Evolutionary conservation across 1,140 invertebrate genomes (phyloP).

Genomic region (Daktulosphaira vitifoliae): DNA sequence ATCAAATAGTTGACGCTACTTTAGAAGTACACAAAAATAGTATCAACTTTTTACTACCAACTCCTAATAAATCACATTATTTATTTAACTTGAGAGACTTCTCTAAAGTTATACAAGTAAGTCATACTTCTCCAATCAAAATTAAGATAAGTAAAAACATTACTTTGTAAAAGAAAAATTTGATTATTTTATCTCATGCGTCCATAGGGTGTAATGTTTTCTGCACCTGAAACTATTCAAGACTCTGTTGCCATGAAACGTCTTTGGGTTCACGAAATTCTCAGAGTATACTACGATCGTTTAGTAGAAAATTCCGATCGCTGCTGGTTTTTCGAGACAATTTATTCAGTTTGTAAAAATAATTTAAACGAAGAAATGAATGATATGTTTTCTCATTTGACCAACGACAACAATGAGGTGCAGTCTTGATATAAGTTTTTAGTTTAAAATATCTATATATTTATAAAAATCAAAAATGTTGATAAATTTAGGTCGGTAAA

Average conservation of each 20-base stretch:
- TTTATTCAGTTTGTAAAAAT: slow-evolving; percentile 44
- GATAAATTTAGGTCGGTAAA: slow-evolving; percentile 45
- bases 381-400: slow-evolving; percentile 46
- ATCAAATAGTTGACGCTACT: slow-evolving; percentile 79
- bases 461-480: no score
- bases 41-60: slow-evolving; percentile 73
- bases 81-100: slow-evolving; percentile 92
- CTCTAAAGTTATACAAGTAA: slow-evolving; percentile 78
- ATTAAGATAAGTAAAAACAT: not conserved
- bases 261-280: slow-evolving; percentile 88
- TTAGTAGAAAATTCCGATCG: slow-evolving; percentile 73
- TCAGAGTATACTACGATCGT: slow-evolving; percentile 89
- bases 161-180: not conserved
- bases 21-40: slow-evolving; percentile 80
- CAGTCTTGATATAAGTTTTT: no score
- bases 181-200: slow-evolving; percentile 5
- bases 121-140: slow-evolving; percentile 26
- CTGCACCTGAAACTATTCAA: slow-evolving; percentile 84
- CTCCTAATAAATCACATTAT: slow-evolving; percentile 85
- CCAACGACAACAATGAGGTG: not conserved
- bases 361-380: slow-evolving; percentile 48
- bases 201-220: slow-evolving; percentile 77
- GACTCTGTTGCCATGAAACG: slow-evolving; percentile 80
- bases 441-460: no score
- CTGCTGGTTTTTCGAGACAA: slow-evolving; percentile 64